phyloP scores from a whole-genome alignment of 2,888 invertebrate genomes.

The Ariolimax columbianus region DNA sequence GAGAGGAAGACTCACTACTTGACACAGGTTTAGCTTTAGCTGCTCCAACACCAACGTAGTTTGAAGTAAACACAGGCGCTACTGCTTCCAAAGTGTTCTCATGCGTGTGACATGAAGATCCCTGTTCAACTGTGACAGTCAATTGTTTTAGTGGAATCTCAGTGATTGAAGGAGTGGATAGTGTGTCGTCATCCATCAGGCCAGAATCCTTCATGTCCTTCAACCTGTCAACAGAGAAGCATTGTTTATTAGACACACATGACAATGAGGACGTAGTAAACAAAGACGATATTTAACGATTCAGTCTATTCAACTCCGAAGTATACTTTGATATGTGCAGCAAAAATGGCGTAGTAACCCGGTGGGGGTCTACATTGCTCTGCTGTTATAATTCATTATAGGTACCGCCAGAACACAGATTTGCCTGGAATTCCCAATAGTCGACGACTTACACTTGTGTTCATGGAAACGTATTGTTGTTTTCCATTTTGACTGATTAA shows the following conservation, averaged over 20 bases:
- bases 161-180: slow-evolving; percentile 63
- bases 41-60: slow-evolving; percentile 7
- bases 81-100: slow-evolving; percentile 34
- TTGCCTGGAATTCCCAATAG: too few relatives aligned
- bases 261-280: neutral
- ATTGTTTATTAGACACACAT: slow-evolving; percentile 48
- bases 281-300: too few relatives aligned
- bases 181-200: slow-evolving; percentile 65
- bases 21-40: slow-evolving; percentile 40
- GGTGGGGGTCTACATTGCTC: too few relatives aligned
- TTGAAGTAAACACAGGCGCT: neutral
- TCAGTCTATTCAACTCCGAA: too few relatives aligned
- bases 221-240: too few relatives aligned
- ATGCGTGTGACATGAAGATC: slow-evolving; percentile 58
- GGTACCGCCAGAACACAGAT: too few relatives aligned
- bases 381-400: too few relatives aligned
- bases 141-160: slow-evolving; percentile 68
- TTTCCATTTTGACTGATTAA: too few relatives aligned
- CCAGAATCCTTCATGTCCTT: slow-evolving; percentile 71
- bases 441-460: too few relatives aligned
- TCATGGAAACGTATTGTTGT: too few relatives aligned
- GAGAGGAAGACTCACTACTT: slow-evolving; percentile 43
- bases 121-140: slow-evolving; percentile 64
- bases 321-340: too few relatives aligned
- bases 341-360: too few relatives aligned